Conservation (phyloP, 1,140 invertebrate species). For the Camponotus floridanus region DNA sequence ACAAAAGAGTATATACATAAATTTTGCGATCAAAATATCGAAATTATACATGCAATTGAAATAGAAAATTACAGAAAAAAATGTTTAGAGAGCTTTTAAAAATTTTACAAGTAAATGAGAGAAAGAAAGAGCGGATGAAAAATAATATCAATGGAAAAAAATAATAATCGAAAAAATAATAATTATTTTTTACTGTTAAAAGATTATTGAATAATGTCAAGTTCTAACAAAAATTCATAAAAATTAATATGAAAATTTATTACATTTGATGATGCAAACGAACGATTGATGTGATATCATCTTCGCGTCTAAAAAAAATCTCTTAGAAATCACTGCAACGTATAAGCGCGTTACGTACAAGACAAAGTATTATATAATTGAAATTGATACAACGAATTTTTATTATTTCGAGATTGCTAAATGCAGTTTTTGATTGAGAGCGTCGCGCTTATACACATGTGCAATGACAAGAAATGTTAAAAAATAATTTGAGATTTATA, state of each 20-base stretch:
- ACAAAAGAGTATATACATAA: background rate
- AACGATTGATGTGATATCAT: background rate
- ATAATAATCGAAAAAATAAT: background rate
- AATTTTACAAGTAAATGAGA: background rate
- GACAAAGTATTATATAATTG: background rate
- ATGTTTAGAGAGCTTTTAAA: background rate
- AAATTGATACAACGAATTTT: background rate
- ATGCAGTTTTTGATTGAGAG: background rate
- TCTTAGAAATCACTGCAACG: background rate
- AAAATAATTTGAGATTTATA: constrained; percentile 25
- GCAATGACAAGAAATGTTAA: background rate
- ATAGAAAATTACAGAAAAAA: background rate
- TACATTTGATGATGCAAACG: background rate
- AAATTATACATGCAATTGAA: background rate
- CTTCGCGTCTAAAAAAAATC: background rate
- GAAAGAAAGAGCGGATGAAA: background rate
- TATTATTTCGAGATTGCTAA: background rate
- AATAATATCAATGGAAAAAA: background rate
- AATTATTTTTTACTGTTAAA: background rate
- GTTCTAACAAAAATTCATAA: background rate
- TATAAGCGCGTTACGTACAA: background rate
- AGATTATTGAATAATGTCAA: constrained; percentile 1
- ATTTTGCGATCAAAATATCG: background rate
- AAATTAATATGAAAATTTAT: background rate
- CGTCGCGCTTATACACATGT: too few species aligned